These are phyloP conservation scores for Nemoura dubitans DNA, from an alignment of 2,888 invertebrate genomes.

Conservation along the genomic window DNA sequence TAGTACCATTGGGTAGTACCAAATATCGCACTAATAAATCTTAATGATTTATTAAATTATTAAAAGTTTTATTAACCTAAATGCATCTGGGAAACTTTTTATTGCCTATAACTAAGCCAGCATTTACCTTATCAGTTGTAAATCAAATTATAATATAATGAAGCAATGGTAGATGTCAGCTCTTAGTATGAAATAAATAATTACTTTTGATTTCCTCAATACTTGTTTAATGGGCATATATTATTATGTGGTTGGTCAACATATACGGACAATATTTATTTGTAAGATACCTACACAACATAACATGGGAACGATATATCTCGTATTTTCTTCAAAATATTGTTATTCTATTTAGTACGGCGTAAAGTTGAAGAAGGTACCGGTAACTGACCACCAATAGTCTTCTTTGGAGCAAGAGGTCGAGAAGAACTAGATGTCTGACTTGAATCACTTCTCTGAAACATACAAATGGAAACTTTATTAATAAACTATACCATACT, in stretches of 20 bases:
- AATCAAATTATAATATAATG: too few species aligned
- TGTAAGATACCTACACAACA: background rate
- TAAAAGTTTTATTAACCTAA: background rate
- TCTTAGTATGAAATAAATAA: background rate
- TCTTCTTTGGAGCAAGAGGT: conserved; percentile 44
- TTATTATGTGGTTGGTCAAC: background rate
- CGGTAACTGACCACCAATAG: background rate
- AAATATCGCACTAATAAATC: background rate
- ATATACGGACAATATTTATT: background rate
- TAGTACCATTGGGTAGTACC: background rate
- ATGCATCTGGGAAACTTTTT: background rate
- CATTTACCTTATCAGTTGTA: too few species aligned
- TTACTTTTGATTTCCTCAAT: background rate
- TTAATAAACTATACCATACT: too few species aligned
- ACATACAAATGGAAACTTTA: conserved; percentile 50
- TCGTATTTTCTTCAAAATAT: background rate
- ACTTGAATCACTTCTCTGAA: conserved; percentile 53
- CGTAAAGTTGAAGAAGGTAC: background rate
- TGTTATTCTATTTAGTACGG: background rate
- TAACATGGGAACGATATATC: background rate
- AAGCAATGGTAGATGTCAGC: background rate
- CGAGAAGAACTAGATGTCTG: conserved; percentile 53
- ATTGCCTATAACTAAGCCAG: background rate
- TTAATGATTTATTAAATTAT: background rate
- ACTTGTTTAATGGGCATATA: background rate